Percentiles rank a stretch among this genome's conserved stretches.
phyloP scores from a whole-genome alignment of 2,888 invertebrate genomes.

The Epinotia brunnichana region DNA sequence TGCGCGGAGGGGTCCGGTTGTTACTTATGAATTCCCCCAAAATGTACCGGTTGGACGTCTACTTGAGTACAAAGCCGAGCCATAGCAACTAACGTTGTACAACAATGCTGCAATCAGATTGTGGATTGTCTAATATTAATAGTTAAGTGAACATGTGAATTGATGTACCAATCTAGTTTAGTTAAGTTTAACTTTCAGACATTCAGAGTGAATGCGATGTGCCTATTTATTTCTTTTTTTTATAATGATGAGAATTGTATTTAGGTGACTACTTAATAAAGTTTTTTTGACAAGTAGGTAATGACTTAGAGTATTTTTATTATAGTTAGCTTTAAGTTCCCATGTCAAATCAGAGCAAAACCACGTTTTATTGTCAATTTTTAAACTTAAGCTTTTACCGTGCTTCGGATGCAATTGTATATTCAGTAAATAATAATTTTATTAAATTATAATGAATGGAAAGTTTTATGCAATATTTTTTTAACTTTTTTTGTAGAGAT shows the following conservation, averaged over 20 bases:
- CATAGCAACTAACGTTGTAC: conserved; percentile 69
- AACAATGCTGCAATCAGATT: conserved; percentile 75
- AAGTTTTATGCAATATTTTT: conserved; percentile 74
- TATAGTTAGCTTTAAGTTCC: conserved; percentile 58
- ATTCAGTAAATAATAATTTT: conserved; percentile 73
- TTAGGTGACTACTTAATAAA: conserved; percentile 63
- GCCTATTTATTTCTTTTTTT: conserved; percentile 81
- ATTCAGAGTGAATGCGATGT: conserved; percentile 76
- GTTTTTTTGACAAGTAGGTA: conserved; percentile 68
- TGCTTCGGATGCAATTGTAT: conserved; percentile 68
- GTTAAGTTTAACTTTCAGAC: conserved; percentile 65
- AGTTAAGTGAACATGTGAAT: conserved; percentile 65
- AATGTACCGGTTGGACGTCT: conserved; percentile 37
- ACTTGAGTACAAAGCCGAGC: conserved; percentile 78
- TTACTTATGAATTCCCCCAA: conserved; percentile 5
- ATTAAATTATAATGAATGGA: conserved; percentile 69
- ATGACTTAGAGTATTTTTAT: conserved; percentile 62
- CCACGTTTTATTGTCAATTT: conserved; percentile 57
- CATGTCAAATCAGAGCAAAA: conserved; percentile 51
- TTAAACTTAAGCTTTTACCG: conserved; percentile 47
- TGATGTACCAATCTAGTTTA: conserved; percentile 65
- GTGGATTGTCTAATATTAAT: conserved; percentile 69
- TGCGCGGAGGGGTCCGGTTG: not conserved
- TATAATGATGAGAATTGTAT: conserved; percentile 71
- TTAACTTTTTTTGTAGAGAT: conserved; percentile 59